Conservation (phyloP, 2,113 vertebrate species). For the Tragulus kanchil region DNA sequence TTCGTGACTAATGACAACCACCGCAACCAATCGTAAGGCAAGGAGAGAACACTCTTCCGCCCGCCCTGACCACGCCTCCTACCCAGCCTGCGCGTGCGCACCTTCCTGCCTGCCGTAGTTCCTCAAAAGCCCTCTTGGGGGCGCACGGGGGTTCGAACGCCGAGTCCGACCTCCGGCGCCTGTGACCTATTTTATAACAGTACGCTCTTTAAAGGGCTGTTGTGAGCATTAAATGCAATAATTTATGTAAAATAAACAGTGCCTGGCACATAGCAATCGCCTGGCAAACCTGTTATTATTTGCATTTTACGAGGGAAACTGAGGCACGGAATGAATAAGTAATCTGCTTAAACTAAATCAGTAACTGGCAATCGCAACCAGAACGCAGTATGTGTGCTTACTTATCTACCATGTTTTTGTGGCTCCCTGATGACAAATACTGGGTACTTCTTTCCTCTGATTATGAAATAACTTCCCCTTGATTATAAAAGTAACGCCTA, state of each 20-base stretch:
- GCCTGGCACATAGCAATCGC: background rate
- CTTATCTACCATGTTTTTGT: background rate
- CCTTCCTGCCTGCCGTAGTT: background rate
- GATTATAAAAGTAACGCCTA: slow-evolving; percentile 6
- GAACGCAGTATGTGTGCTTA: background rate
- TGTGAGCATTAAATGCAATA: background rate
- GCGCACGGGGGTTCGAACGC: background rate
- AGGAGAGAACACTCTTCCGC: fast-evolving
- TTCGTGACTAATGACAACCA: background rate
- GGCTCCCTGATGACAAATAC: background rate
- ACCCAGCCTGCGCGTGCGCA: background rate
- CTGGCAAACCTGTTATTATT: background rate
- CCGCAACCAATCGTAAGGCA: background rate
- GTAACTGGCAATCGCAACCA: background rate
- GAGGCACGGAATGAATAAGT: background rate
- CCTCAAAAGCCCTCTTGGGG: background rate
- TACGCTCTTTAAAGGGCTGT: background rate
- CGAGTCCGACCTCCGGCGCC: no score
- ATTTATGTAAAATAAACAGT: background rate
- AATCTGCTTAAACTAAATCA: background rate
- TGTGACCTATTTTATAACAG: background rate
- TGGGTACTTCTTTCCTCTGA: background rate
- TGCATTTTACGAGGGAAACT: slow-evolving; percentile 40
- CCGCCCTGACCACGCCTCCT: background rate
- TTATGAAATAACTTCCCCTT: background rate